A percentile compares a stretch with the other conserved stretches of the same genome.
Evolutionary conservation across 2,797 vertebrate species (phyloP).

Genomic region (Chaetodon trifasciatus): DNA sequence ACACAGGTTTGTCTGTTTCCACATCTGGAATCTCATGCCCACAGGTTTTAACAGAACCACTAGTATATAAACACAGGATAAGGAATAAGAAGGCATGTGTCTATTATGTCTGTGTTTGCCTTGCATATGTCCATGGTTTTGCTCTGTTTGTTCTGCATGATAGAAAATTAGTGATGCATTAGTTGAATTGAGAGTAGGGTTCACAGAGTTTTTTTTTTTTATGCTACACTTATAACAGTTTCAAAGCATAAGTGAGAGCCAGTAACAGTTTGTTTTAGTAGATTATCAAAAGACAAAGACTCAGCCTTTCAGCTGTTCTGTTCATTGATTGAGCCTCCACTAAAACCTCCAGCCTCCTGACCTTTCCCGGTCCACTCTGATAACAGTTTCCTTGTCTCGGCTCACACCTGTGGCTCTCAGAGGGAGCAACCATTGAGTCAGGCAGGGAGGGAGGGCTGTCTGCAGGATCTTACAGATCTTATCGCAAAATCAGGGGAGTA

Average conservation of each 20-base stretch:
- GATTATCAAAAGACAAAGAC: constrained; percentile 42
- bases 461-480: constrained; percentile 37
- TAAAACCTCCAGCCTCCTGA: constrained; percentile 35
- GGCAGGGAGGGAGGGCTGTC: constrained; percentile 2
- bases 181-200: background rate
- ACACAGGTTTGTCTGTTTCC: constrained; percentile 19
- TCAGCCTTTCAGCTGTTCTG: constrained; percentile 28
- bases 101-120: background rate
- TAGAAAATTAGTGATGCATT: constrained; percentile 12
- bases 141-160: constrained; percentile 11
- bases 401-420: constrained; percentile 66
- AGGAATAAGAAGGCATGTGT: background rate
- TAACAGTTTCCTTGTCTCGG: constrained; percentile 61
- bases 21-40: constrained; percentile 24
- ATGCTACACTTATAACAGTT: background rate
- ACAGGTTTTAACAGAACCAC: constrained; percentile 21
- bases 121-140: constrained; percentile 19
- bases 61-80: constrained; percentile 14
- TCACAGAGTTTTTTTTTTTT: constrained; percentile 2
- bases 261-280: constrained; percentile 23
- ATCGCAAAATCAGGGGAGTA: constrained; percentile 52
- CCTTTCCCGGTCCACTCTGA: constrained; percentile 50
- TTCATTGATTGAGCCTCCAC: constrained; percentile 52
- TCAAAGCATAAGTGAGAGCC: background rate
- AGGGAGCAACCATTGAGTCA: constrained; percentile 46